Conservation (phyloP, 2,113 vertebrate species). For the Ameiurus melas region DNA sequence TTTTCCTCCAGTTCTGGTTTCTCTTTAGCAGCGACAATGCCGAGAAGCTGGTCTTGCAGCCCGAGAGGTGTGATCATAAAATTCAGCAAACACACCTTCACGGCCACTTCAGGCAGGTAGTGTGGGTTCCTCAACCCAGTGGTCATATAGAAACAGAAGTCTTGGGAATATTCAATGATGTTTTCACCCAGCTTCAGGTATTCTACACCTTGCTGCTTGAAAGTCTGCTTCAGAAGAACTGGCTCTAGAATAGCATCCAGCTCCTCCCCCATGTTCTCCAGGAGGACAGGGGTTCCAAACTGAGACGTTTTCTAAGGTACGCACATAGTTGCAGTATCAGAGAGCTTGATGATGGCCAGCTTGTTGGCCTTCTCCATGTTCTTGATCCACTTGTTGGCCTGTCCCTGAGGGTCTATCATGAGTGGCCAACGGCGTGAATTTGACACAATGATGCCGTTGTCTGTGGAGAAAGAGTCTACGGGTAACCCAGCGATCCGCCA, state of each 20-base stretch:
- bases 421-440: constrained; percentile 89
- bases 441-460: constrained; percentile 90
- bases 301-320: constrained; percentile 82
- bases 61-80: constrained; percentile 95
- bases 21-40: constrained; percentile 88
- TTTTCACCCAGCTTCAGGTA: constrained; percentile 91
- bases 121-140: constrained; percentile 90
- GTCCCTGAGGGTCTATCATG: constrained; percentile 94
- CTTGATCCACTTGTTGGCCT: constrained; percentile 94
- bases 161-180: constrained; percentile 83
- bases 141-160: constrained; percentile 90
- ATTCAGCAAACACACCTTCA: constrained; percentile 93
- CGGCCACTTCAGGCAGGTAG: constrained; percentile 89
- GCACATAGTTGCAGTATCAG: constrained; percentile 82
- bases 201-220: constrained; percentile 88
- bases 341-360: constrained; percentile 83
- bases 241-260: constrained; percentile 88
- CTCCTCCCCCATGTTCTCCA: constrained; percentile 89
- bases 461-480: constrained; percentile 87
- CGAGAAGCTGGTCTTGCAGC: constrained; percentile 90
- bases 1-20: constrained; percentile 91
- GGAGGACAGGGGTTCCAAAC: constrained; percentile 84
- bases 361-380: constrained; percentile 90
- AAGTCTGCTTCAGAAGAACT: constrained; percentile 86
- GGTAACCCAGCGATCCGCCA: constrained; percentile 92